Conservation (phyloP, 23 tunicate genomes). For the Styela plicata region DNA sequence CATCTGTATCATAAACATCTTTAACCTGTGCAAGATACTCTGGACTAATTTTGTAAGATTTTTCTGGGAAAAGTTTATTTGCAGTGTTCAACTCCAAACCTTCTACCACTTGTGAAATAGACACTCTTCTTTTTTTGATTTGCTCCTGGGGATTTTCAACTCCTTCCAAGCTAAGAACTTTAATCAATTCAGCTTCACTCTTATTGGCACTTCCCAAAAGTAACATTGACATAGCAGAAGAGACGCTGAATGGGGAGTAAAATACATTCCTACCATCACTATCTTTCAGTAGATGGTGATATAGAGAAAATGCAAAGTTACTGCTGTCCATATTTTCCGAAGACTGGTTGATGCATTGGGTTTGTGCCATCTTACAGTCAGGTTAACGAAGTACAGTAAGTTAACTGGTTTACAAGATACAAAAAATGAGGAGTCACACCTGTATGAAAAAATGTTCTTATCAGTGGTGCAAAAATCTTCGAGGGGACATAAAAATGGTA, state of each 20-base stretch:
- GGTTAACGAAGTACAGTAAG: too few species aligned
- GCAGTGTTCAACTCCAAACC: constrained; percentile 44
- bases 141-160: neutral
- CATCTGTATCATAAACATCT: constrained; percentile 22
- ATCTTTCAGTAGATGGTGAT: neutral
- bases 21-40: constrained; percentile 29
- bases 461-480: too few species aligned
- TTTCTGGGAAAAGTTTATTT: constrained; percentile 57
- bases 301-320: constrained; percentile 20
- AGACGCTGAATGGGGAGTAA: constrained; percentile 54
- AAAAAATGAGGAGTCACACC: too few species aligned
- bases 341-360: too few species aligned
- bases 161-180: neutral
- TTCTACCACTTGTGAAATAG: neutral
- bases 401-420: too few species aligned
- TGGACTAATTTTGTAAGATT: constrained; percentile 25
- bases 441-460: too few species aligned
- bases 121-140: neutral
- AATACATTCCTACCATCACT: constrained; percentile 28
- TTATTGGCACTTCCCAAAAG: constrained; percentile 39
- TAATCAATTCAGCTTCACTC: constrained; percentile 29
- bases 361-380: too few species aligned
- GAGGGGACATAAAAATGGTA: too few species aligned
- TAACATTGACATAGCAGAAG: constrained; percentile 32
- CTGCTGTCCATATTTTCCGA: too few species aligned